These are phyloP conservation scores for Poecilia wingei DNA, from an alignment of 2,797 vertebrate species.

Conservation along the genomic window DNA sequence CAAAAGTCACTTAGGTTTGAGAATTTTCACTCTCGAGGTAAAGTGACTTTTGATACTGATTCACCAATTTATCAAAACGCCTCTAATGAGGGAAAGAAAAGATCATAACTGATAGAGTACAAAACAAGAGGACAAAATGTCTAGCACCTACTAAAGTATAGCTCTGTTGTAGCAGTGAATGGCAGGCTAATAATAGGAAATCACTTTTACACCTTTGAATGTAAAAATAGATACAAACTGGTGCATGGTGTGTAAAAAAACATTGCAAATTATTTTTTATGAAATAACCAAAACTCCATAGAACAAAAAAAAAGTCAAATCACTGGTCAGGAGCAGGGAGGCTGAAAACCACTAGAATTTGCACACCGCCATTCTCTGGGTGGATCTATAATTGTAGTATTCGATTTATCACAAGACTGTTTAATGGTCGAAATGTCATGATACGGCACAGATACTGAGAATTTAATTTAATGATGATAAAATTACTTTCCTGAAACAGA, in stretches of 20 bases:
- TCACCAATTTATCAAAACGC: neutral
- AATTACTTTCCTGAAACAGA: neutral
- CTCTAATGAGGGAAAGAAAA: neutral
- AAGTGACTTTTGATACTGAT: no score
- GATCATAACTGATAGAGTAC: neutral
- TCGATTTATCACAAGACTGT: slow-evolving; percentile 14
- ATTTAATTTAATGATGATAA: neutral
- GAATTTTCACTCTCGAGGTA: no score
- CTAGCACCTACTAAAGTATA: neutral
- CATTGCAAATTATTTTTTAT: neutral
- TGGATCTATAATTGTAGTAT: neutral
- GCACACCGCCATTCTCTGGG: neutral
- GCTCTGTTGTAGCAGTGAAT: neutral
- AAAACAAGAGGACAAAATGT: neutral
- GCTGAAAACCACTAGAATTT: neutral
- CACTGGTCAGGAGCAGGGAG: neutral
- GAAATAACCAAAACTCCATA: neutral
- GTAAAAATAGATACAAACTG: neutral
- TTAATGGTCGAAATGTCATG: neutral
- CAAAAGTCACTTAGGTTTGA: neutral
- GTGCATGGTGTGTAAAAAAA: neutral
- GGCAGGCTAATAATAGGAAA: neutral
- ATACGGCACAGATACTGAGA: slow-evolving; percentile 1
- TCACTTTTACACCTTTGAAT: neutral
- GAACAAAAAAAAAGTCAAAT: neutral